Percentiles rank a stretch among this genome's conserved stretches.
phyloP scores from a whole-genome alignment of 2,888 invertebrate species.

The Melitaea athalia region DNA sequence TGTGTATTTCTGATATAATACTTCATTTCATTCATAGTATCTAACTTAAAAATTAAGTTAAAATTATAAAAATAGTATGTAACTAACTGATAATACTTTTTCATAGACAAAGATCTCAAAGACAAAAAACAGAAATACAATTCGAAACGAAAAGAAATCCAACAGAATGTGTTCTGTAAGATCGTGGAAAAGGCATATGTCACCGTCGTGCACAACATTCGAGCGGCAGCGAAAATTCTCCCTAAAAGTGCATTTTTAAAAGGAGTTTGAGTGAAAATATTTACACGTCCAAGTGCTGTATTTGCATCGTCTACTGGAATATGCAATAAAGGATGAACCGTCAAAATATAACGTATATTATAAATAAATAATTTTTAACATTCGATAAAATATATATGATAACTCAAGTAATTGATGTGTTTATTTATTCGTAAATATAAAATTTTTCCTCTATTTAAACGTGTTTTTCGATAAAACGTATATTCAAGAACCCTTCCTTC shows the following conservation, averaged over 20 bases:
- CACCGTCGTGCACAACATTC: slow-evolving; percentile 63
- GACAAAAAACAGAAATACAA: slow-evolving; percentile 44
- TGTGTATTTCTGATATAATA: too few relatives aligned
- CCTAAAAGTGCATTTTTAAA: slow-evolving; percentile 63
- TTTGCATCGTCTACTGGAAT: neutral
- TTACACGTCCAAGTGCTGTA: neutral
- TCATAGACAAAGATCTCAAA: slow-evolving; percentile 54
- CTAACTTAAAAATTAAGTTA: too few relatives aligned
- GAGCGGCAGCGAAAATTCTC: slow-evolving; percentile 58
- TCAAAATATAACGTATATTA: neutral
- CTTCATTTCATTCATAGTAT: too few relatives aligned
- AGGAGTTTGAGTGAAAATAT: slow-evolving; percentile 47
- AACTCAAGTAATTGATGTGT: too few relatives aligned
- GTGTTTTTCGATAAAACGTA: too few relatives aligned
- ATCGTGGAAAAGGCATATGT: slow-evolving; percentile 56
- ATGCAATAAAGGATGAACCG: neutral
- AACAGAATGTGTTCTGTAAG: slow-evolving; percentile 51
- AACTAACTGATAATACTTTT: slow-evolving; percentile 1
- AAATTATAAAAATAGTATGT: neutral
- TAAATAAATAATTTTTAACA: neutral
- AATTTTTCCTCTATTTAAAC: too few relatives aligned
- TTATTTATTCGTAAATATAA: too few relatives aligned
- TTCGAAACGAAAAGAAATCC: slow-evolving; percentile 42
- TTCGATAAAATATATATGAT: too few relatives aligned
- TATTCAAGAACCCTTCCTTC: too few relatives aligned